These are phyloP conservation scores for Rhinichthys klamathensis DNA, from an alignment of 2,113 vertebrate genomes.

Conservation along the genomic window DNA sequence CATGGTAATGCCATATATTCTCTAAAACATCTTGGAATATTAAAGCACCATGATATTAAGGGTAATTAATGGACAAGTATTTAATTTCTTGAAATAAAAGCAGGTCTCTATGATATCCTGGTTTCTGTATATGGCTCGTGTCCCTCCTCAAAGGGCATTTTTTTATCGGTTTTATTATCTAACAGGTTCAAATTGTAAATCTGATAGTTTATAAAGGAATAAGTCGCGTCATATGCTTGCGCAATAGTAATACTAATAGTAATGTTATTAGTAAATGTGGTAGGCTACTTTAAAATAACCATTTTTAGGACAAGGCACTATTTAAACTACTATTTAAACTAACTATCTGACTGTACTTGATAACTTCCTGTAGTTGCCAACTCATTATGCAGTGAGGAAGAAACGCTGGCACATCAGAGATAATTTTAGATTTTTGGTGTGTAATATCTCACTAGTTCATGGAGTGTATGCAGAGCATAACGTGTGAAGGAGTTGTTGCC, in stretches of 20 bases:
- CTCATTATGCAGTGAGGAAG: conserved; percentile 16
- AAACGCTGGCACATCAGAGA: neutral
- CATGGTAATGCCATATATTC: neutral
- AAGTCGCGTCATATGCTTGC: neutral
- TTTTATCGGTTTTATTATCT: too few relatives aligned
- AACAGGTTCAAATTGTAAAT: neutral
- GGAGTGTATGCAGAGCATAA: neutral
- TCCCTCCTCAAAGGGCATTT: too few relatives aligned
- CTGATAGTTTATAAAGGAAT: neutral
- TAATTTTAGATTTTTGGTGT: neutral
- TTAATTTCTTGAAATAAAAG: neutral
- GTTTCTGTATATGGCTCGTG: too few relatives aligned
- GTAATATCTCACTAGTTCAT: neutral
- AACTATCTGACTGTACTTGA: neutral
- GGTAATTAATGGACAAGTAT: neutral
- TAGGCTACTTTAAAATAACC: neutral
- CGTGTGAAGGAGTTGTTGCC: neutral
- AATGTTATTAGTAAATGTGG: neutral
- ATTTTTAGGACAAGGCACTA: neutral
- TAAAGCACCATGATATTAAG: neutral
- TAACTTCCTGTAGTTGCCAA: conserved; percentile 1
- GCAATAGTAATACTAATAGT: neutral
- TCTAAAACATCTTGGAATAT: neutral
- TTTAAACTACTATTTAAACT: neutral
- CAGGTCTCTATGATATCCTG: too few relatives aligned